Conservation (phyloP, 2,888 invertebrate species). For the Oligia latruncula region DNA sequence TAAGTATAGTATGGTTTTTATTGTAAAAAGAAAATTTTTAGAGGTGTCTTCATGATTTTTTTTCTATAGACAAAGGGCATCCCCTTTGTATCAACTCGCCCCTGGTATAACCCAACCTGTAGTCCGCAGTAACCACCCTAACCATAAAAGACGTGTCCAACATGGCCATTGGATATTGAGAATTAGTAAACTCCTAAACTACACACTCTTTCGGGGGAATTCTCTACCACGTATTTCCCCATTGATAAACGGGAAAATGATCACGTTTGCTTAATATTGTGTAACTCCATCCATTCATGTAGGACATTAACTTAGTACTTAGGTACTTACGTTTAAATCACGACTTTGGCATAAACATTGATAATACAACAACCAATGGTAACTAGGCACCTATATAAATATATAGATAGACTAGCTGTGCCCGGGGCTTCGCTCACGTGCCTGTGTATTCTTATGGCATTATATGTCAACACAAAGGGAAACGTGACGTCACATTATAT, state of each 20-base stretch:
- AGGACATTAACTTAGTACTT: background rate
- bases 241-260: background rate
- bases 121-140: too few relatives aligned
- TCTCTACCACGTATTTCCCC: background rate
- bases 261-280: conserved; percentile 8
- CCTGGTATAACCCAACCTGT: too few relatives aligned
- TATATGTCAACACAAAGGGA: too few relatives aligned
- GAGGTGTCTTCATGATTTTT: too few relatives aligned
- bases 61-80: too few relatives aligned
- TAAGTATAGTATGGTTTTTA: too few relatives aligned
- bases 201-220: background rate
- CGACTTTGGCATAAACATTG: conserved; percentile 44
- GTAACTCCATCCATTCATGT: conserved; percentile 9
- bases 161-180: background rate
- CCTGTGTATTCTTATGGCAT: too few relatives aligned
- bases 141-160: too few relatives aligned
- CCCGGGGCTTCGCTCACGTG: background rate
- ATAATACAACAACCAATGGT: conserved; percentile 9
- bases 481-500: too few relatives aligned
- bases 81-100: too few relatives aligned
- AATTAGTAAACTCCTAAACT: background rate
- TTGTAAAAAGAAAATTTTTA: too few relatives aligned
- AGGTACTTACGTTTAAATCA: conserved; percentile 41
- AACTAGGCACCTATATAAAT: background rate
- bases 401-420: background rate